phyloP scores from a whole-genome alignment of 2,888 invertebrate genomes.

The Tetramorium bicarinatum region DNA sequence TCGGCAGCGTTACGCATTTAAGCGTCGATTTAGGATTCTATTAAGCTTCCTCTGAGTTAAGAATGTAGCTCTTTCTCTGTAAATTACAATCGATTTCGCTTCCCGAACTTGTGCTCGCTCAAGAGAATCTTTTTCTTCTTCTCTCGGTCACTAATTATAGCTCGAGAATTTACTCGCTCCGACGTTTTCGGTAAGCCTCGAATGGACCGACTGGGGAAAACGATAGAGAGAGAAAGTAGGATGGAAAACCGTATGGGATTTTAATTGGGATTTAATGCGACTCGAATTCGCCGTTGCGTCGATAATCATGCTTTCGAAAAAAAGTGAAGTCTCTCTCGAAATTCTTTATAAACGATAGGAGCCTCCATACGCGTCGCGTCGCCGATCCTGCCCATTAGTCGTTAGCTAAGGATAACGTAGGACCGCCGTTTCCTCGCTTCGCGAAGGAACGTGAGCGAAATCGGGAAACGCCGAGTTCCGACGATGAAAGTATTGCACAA shows the following conservation, averaged over 20 bases:
- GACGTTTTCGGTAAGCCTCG: background rate
- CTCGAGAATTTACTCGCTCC: background rate
- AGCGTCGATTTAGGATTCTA: conserved; percentile 5
- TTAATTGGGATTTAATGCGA: background rate
- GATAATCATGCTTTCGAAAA: background rate
- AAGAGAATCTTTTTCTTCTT: background rate
- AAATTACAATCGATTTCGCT: background rate
- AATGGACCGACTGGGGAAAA: background rate
- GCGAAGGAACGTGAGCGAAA: background rate
- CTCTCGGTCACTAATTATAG: background rate
- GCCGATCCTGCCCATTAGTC: conserved; percentile 2
- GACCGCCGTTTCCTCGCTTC: background rate
- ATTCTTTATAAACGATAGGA: background rate
- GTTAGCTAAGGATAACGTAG: conserved; percentile 1
- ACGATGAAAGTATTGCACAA: conserved; percentile 38
- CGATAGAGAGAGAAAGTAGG: background rate
- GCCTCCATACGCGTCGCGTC: background rate
- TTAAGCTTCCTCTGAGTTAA: background rate
- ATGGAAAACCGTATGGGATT: background rate
- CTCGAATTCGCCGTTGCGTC: background rate
- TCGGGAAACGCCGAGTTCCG: conserved; percentile 4
- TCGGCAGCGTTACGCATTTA: background rate
- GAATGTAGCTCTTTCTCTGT: background rate
- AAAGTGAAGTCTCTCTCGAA: background rate
- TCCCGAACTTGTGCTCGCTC: background rate